Evolutionary conservation across 1,140 invertebrate genomes (phyloP), one percentile per base, ranked within the genome.

Genomic region (Euwallacea fornicatus): DNA sequence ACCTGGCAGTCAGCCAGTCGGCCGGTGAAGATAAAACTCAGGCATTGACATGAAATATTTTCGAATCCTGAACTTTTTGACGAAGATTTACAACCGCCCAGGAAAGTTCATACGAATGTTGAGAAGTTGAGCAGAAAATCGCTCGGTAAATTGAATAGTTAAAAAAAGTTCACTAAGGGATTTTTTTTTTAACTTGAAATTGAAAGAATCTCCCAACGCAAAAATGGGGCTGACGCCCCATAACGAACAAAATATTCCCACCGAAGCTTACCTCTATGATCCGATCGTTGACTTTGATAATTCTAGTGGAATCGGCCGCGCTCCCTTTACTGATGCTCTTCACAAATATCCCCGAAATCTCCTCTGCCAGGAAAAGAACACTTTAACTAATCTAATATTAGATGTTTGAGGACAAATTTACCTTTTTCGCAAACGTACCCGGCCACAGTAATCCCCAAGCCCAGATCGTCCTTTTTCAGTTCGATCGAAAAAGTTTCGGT

Each of bases 331-430:
- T 94, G 75, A 98, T 93, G 76, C 94, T 96, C 83, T 98, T 98
- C 42, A 98, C 94, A 83, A 98, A 98, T 72, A 98, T 97, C 11
- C 96, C 96, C 61, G 94, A 96, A 63, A 98, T 85, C 82, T 98
- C 96, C 84, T 96, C 94, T 94, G 85, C 42, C 46, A 50, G 46
- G 7, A 6, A 50, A 50, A 33, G 21, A 33, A 33, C 21, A 33
- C 21, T 33, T 33, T 33, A 33, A 33, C 21, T 33, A 33, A 33
- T 33, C 21, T 4, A 33, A 33, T 33, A 33, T 33, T 33, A 33
- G 21, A 33, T 33, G 21, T 50, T 50, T 50, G 46, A 13, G 6
- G 46, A 50, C 9, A 50, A 50, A 50, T 71, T 79, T 76, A 90
- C 91, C 90, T 86, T 92, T 91, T 82, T 93, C 93, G 79, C 94